A percentile compares a stretch with the other conserved stretches of the same genome.
Conservation (phyloP, 1,140 invertebrate genomes). For the Drosophila lowei region DNA sequence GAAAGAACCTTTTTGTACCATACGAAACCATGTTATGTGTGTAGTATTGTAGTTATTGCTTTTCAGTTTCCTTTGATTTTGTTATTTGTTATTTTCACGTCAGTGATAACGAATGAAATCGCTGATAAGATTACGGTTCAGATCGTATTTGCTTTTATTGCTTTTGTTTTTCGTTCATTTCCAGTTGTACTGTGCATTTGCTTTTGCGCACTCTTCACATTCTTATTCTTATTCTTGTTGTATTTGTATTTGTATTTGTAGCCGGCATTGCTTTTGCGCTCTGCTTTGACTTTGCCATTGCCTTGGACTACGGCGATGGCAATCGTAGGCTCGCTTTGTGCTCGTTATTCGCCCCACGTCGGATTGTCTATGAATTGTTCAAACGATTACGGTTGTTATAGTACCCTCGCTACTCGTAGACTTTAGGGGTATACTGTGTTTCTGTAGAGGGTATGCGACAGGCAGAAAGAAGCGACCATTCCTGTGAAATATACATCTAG, state of each 20-base stretch:
- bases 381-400: slow-evolving; percentile 34
- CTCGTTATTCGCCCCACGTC: slow-evolving; percentile 12
- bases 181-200: slow-evolving; percentile 13
- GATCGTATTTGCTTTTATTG: slow-evolving; percentile 35
- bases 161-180: slow-evolving; percentile 10
- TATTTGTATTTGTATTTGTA: slow-evolving; percentile 32
- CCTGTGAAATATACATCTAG: no score
- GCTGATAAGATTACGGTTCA: slow-evolving; percentile 68
- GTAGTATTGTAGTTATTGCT: slow-evolving; percentile 12
- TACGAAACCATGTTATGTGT: slow-evolving; percentile 10
- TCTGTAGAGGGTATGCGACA: neutral
- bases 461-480: no score
- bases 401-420: no score
- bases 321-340: slow-evolving; percentile 27
- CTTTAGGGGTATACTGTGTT: no score
- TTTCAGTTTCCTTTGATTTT: slow-evolving; percentile 38
- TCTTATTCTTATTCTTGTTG: slow-evolving; percentile 32
- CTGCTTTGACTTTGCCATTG: slow-evolving; percentile 31
- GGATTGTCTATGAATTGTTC: slow-evolving; percentile 36
- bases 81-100: slow-evolving; percentile 53
- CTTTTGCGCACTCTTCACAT: slow-evolving; percentile 20
- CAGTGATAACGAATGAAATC: slow-evolving; percentile 67
- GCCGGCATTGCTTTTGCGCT: slow-evolving; percentile 37
- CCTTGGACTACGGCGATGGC: slow-evolving; percentile 24
- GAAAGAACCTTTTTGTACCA: no score